Evolutionary conservation across 2,797 vertebrate genomes (phyloP).

Genomic region (Astyanax mexicanus): DNA sequence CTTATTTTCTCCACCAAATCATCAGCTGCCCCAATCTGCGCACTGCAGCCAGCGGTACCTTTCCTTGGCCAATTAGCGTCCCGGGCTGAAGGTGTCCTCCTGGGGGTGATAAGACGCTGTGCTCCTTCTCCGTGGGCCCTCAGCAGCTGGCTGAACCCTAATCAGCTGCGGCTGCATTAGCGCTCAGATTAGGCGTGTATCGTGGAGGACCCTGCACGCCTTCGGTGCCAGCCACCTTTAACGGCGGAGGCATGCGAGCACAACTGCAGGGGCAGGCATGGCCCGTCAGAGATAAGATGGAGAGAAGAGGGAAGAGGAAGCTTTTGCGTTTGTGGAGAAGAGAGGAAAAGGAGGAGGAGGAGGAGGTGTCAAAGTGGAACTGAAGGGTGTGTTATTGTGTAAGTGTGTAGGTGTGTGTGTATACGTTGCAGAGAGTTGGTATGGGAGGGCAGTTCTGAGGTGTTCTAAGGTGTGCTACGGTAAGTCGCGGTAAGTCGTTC

Average conservation of each 20-base stretch:
- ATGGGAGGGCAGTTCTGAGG: background rate
- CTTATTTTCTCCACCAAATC: conserved; percentile 32
- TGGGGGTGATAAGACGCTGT: conserved; percentile 53
- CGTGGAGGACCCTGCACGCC: conserved; percentile 34
- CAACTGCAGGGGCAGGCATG: conserved; percentile 42
- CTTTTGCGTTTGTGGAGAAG: conserved; percentile 12
- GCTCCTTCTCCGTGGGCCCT: conserved; percentile 40
- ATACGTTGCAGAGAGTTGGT: background rate
- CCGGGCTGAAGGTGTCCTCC: conserved; percentile 56
- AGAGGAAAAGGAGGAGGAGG: conserved; percentile 18
- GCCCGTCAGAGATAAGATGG: conserved; percentile 48
- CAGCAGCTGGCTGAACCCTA: conserved; percentile 30
- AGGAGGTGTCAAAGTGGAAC: conserved; percentile 22
- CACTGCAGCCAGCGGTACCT: conserved; percentile 69
- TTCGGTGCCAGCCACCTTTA: conserved; percentile 26
- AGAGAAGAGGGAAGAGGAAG: too few species aligned
- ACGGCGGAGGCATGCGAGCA: conserved; percentile 30
- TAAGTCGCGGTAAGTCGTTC: conserved; percentile 52
- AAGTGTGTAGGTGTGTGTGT: conserved; percentile 21
- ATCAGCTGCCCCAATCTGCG: conserved; percentile 73
- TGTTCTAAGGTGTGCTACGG: conserved; percentile 28
- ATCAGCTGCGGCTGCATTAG: conserved; percentile 51
- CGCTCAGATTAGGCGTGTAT: conserved; percentile 55
- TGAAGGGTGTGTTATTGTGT: conserved; percentile 23
- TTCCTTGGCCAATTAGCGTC: conserved; percentile 69